Conservation (phyloP, 1,140 invertebrate genomes). For the Solenopsis invicta region DNA sequence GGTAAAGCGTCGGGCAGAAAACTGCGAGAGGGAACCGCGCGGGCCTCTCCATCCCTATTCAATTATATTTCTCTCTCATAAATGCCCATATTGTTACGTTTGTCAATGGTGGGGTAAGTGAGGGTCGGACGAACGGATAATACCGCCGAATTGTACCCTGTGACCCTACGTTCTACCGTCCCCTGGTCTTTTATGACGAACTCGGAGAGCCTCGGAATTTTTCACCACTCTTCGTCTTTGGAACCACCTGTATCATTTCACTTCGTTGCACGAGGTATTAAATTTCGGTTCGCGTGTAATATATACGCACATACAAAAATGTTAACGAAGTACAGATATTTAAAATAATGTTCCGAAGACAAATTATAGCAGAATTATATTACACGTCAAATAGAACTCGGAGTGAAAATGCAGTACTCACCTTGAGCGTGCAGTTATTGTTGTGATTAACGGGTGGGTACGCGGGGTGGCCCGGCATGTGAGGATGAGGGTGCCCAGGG, state of each 20-base stretch:
- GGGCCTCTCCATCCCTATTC: constrained; percentile 80
- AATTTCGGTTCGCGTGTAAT: constrained; percentile 5
- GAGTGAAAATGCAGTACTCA: constrained; percentile 62
- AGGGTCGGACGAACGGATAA: constrained; percentile 83
- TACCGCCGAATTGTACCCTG: constrained; percentile 75
- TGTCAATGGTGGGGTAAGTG: constrained; percentile 86
- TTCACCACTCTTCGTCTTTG: constrained; percentile 7
- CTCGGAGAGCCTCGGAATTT: constrained; percentile 12
- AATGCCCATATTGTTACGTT: constrained; percentile 87
- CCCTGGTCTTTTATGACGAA: constrained; percentile 18
- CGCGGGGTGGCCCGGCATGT: constrained; percentile 83
- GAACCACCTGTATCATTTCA: constrained; percentile 64
- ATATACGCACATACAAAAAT: not conserved
- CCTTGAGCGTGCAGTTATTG: constrained; percentile 86
- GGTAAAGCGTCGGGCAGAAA: constrained; percentile 50
- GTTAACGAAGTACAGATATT: not conserved
- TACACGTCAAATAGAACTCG: not conserved
- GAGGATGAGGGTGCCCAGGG: constrained; percentile 84
- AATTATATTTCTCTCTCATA: constrained; percentile 87
- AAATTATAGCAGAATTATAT: too few species aligned
- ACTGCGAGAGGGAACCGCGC: constrained; percentile 66
- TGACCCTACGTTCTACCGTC: constrained; percentile 64
- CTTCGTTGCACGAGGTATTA: constrained; percentile 27
- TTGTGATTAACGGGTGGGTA: constrained; percentile 86
- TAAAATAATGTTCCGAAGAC: not conserved